Evolutionary conservation across 1,140 invertebrate species (phyloP), one percentile per base, ranked within the genome.

Genomic region (Hylyphantes graminicola): DNA sequence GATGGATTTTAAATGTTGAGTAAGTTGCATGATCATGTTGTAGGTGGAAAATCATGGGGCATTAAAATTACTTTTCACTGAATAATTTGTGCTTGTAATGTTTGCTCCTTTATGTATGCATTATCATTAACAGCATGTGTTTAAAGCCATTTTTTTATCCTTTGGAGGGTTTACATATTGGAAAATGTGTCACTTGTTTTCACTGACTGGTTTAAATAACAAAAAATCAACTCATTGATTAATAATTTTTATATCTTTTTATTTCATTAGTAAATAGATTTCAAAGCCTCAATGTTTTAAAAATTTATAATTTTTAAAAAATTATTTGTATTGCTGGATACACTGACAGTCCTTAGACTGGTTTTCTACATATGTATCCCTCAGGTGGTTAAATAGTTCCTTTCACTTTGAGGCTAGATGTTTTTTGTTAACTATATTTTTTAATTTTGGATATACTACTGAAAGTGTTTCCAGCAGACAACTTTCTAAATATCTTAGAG

Each of bases 1-100:
- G 79, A 61, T 55, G 68, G 79, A 81, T 81, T 72, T 81, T 73
- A 80, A 63, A 63, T 81, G 55, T 81, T 81, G 79, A 81, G 79
- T 81, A 81, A 81, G 79, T 81, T 81, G 79, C 79, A 81, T 81
- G 79, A 81, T 81, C 79, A 81, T 81, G 79, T 81, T 81, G 79
- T 81, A 73, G 67, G 55, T 81, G 79, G 68, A 70, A 81, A 81
- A 81, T 70, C 59, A 63, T 81, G 79, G 79, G 79, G 79, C 79
- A 81, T 81, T 72, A 55, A 81, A 81, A 73, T 61, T 72, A 15
- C 19, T 7, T 63, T 79, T 79, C 54, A 67, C 57, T 79, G 51
- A 53, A 78, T 79, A 19, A 59, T 67, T 72, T 67, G 76, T 64
- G 61, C 63, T 65, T 72, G 35, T 72, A 61, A 21, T 79, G 12